Percentiles rank a stretch among this genome's conserved stretches.
Evolutionary conservation across 2,113 vertebrate genomes (phyloP).

Genomic region (Chauna torquata): DNA sequence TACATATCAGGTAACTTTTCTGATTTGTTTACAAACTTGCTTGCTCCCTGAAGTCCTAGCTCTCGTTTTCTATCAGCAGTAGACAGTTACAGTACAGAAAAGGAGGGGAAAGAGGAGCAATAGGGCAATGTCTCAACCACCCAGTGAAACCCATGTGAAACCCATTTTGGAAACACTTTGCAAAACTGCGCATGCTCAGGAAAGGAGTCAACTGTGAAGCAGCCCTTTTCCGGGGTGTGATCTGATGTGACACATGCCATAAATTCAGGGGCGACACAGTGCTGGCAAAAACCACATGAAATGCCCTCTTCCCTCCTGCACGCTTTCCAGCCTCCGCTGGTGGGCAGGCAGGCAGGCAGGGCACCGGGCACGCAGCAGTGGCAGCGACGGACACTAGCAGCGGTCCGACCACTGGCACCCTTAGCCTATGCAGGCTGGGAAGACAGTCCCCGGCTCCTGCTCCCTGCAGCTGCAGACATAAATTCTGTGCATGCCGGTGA

Average conservation of each 20-base stretch:
- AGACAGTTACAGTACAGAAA: not conserved
- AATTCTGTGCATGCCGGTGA: accelerated
- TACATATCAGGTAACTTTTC: not conserved
- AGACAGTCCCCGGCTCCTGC: accelerated
- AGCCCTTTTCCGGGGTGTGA: not conserved
- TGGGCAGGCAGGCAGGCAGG: not conserved
- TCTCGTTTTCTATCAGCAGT: not conserved
- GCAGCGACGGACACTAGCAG: not conserved
- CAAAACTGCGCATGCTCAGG: not conserved
- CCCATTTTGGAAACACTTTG: not conserved
- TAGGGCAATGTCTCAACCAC: accelerated
- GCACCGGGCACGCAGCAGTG: not conserved
- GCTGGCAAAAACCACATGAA: not conserved
- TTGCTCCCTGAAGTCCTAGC: not conserved
- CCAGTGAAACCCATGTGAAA: accelerated
- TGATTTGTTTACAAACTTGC: not conserved
- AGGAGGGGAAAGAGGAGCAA: not conserved
- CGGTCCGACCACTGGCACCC: not conserved
- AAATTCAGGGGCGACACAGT: accelerated
- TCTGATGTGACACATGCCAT: accelerated
- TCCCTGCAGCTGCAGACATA: not conserved
- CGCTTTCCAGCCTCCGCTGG: accelerated
- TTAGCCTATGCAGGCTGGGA: not conserved
- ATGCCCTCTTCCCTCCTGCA: not conserved
- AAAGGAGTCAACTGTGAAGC: not conserved